Base-by-base conservation (phyloP, 2,797 vertebrate species). In the Neoniphon sammara region DNA sequence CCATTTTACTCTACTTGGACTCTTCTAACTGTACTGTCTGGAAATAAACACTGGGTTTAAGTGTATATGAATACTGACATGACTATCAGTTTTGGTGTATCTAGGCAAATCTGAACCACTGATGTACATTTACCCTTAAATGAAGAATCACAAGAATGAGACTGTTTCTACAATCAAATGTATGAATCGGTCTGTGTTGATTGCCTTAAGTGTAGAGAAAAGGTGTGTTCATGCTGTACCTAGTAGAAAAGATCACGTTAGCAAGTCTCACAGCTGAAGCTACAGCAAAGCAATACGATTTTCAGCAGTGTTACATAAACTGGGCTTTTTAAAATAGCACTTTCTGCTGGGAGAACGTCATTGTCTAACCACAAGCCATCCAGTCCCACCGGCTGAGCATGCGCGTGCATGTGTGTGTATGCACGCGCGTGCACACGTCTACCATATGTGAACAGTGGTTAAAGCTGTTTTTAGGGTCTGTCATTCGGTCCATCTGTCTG, bases 401-500 rank as follows among this genome's bases (percentile, higher is more conserved):
- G 63, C n/a, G 12, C 21, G 30, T 17, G 39, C 21, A n/a, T 15
- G 46, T 63, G 70, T 21, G 11, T 55, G 20, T 53, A n/a, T 53
- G 21, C 21, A 20, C 21, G 7, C 12, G n/a, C 59, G 71, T 65
- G 75, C 52, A 55, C 36, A 61, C 34, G 30, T 61, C 8, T 30
- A 7, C 25, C 17, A 10, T 42, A 46, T 55, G 79, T 4, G 71
- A 63, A 70, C 73, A 47, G 75, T 27, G 78, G 85, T 86, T 77
- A 63, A 75, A 71, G 77, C 68, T 70, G 68, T 82, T 91, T 88
- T 82, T 73, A 86, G 82, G 70, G 72, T 18, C 1, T 20, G 73
- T 78, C 75, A 69, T 53, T 62, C 69, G 46, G 69, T 84, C 88
- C 77, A 81, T 88, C 87, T 78, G 81, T 74, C 78, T 58, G 85